Evolutionary conservation across 2,797 vertebrate genomes (phyloP).

Genomic region (Cyclopterus lumpus): DNA sequence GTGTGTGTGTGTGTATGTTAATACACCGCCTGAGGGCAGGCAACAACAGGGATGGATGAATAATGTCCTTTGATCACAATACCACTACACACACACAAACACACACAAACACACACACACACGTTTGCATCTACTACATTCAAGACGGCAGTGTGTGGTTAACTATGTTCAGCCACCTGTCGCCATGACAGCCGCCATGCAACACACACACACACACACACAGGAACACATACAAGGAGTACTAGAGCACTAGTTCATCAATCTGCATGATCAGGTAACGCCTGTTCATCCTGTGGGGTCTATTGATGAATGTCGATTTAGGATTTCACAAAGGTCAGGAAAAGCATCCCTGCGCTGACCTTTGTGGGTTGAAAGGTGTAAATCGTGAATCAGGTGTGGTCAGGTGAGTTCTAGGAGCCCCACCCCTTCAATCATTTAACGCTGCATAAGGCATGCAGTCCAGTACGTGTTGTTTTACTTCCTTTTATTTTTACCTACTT

Average conservation of each 20-base stretch:
- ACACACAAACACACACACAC: conserved; percentile 18
- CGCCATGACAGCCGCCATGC: neutral
- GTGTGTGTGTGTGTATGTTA: conserved; percentile 32
- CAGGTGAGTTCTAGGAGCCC: neutral
- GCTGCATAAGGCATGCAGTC: neutral
- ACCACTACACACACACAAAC: conserved; percentile 20
- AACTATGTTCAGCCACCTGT: conserved; percentile 21
- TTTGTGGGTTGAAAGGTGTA: neutral
- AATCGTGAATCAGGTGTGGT: neutral
- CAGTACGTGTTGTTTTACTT: neutral
- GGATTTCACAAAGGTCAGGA: neutral
- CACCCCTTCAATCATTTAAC: neutral
- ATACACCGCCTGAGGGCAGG: conserved; percentile 66
- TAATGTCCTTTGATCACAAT: conserved; percentile 78
- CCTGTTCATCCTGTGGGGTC: conserved; percentile 12
- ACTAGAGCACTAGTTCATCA: neutral
- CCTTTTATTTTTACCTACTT: neutral
- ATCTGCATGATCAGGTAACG: conserved; percentile 19
- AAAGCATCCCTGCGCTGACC: neutral
- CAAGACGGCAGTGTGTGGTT: conserved; percentile 48
- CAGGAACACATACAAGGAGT: neutral
- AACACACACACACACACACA: neutral
- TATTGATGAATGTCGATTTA: conserved; percentile 21
- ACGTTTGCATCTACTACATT: conserved; percentile 51
- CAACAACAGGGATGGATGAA: conserved; percentile 72